Evolutionary conservation across 2,888 invertebrate species (phyloP), one percentile per base, ranked within the genome.

Genomic region (Pseudoips prasinana): DNA sequence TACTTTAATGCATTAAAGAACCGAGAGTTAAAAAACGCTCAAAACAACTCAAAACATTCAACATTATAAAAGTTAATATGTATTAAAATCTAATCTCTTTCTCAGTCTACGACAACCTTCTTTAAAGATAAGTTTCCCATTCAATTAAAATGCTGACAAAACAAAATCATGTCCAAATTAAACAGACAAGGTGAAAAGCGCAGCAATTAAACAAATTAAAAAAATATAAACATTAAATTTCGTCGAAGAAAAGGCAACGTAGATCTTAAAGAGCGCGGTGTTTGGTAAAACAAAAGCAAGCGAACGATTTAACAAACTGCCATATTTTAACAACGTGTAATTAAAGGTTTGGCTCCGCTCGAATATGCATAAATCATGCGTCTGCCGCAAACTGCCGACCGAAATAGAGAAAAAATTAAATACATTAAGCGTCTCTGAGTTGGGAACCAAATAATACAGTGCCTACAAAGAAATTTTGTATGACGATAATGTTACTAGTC

Each of bases 241-340:
- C 48, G 57, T 59, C 53, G 49, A 49, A 67, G 72, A 69, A 76
- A 80, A 76, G 76, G 68, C 68, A 77, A 66, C 66, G 61, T 61
- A 46, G 65, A 64, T 65, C 63, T 69, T 38, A 72, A 69, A 76
- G 74, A 77, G 78, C 70, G 78, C 74, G 76, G 81, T 66, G 71
- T 78, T 78, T 73, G 72, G 69, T 79, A 77, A 88, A 87, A 87
- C 87, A 87, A 88, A 88, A 86, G 82, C 76, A 74, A 56, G 65
- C 64, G 66, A 83, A 83, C 79, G 77, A 82, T 87, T 84, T 87
- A 87, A 88, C 87, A 85, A 87, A 87, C 88, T 87, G 88, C 85
- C 87, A 88, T 88, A 88, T 88, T 86, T 88, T 88, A 88, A 88
- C 88, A 88, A 88, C 88, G 73, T 86, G 81, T 88, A 88, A 88